A percentile compares a stretch with the other conserved stretches of the same genome.
These are phyloP conservation scores for Myiopsitta monachus DNA, from an alignment of 2,113 vertebrate species.

Conservation along the genomic window DNA sequence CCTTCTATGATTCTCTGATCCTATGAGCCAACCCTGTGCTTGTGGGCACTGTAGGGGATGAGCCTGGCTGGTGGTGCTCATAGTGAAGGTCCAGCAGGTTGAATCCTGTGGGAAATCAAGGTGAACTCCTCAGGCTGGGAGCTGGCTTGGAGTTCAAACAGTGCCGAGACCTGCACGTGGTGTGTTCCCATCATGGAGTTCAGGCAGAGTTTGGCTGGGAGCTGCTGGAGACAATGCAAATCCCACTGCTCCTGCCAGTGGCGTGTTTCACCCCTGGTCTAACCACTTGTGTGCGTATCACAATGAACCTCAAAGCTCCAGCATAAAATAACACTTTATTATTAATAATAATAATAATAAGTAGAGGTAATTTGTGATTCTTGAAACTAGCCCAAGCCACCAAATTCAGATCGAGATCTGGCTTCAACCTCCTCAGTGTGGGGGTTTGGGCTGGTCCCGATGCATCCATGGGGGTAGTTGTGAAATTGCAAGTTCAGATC, in stretches of 20 bases:
- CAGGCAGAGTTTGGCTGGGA: background rate
- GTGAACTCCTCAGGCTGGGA: background rate
- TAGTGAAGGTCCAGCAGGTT: background rate
- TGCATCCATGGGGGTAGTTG: background rate
- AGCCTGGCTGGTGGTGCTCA: background rate
- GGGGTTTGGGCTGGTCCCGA: background rate
- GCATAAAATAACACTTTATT: background rate
- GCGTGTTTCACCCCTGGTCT: background rate
- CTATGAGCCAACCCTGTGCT: background rate
- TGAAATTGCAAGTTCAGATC: background rate
- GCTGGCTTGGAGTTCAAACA: background rate
- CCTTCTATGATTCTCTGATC: background rate
- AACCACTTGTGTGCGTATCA: background rate
- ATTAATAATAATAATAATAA: conserved; percentile 7
- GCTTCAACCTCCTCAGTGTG: background rate
- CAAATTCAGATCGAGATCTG: conserved; percentile 17
- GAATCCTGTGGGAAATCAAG: background rate
- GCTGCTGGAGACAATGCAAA: background rate
- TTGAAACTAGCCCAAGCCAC: conserved; percentile 55
- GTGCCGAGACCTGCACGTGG: background rate
- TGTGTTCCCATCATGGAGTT: rapidly evolving
- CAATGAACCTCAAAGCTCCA: conserved; percentile 15
- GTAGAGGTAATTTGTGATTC: conserved; percentile 42
- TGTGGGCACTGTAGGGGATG: background rate
- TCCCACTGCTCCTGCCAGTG: background rate